Evolutionary conservation across 2,113 vertebrate species (phyloP).

Genomic region (human): DNA sequence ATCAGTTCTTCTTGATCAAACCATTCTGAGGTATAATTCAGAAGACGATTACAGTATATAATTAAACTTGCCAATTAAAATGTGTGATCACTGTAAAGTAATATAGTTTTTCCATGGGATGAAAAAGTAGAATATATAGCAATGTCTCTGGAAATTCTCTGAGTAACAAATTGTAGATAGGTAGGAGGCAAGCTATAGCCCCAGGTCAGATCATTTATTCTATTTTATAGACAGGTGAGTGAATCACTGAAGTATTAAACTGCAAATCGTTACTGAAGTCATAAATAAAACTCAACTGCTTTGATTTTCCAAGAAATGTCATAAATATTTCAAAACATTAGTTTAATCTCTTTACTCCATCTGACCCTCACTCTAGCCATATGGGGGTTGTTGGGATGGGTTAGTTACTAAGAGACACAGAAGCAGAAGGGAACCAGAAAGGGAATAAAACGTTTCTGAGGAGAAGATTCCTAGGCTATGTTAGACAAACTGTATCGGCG

Average conservation of each 20-base stretch:
- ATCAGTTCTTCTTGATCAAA: constrained; percentile 41
- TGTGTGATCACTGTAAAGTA: constrained; percentile 1
- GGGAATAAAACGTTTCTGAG: not conserved
- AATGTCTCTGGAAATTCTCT: not conserved
- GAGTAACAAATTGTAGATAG: not conserved
- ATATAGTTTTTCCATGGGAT: not conserved
- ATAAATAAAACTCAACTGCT: constrained; percentile 13
- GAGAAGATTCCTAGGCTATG: not conserved
- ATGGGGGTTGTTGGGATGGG: not conserved
- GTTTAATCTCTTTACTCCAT: not conserved
- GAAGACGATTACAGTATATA: constrained; percentile 27
- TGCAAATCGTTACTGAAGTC: not conserved
- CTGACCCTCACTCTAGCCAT: not conserved
- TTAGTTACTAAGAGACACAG: not conserved
- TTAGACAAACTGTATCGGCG: not conserved
- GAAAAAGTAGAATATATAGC: constrained; percentile 14
- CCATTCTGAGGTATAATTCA: not conserved
- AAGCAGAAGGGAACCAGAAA: not conserved
- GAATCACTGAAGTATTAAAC: not conserved
- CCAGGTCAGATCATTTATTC: constrained; percentile 23
- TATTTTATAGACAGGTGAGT: not conserved
- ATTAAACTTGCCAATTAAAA: constrained; percentile 57
- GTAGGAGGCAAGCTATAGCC: not conserved
- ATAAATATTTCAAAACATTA: constrained; percentile 3
- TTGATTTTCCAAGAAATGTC: not conserved